Evolutionary conservation across 92 coral and sea anemone genomes (phyloP), one percentile per base, ranked within the genome.

Genomic region (Bergia puertoricense): DNA sequence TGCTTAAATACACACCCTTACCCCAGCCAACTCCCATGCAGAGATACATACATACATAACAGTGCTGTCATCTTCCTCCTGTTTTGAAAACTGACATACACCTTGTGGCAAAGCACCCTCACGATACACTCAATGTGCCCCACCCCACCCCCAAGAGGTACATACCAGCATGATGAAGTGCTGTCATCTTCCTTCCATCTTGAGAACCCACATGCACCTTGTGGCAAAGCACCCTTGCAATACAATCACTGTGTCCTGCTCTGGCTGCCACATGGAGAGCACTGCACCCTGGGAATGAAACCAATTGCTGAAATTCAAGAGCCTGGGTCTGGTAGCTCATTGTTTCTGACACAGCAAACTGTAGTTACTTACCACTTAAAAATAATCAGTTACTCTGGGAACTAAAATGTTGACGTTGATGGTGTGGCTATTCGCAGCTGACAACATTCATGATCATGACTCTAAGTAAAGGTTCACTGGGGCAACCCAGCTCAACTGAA

Each of bases 91-190:
- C 68, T 8, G 8, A 62, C 68, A 62, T 62, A 13, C 68, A 62
- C 68, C n/a, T 62, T 62, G 3, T 62, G 68, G 8, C 68, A 62
- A 2, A 62, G 68, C 15, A 62, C 68, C 8, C 68, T 62, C 8
- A 20, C 68, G 8, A 2, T 62, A 62, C 68, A 62, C 0, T 62
- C 46, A 51, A 3, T 51, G 59, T 51, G 59, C 59, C 59, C 15
- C 59, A 7, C 59, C 10, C 59, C 59, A 51, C 7, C 59, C 59
- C 59, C 15, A 5, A 3, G 9, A 51, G 59, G 18, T 75, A 44
- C 59, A 22, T 57, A 91, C 97, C 96, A 86, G 97, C 97, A 94
- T 94, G 96, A 91, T 96, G 98, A 43, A 96, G 88, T 22, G 97
- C 96, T 74, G 98, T 96, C 95, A 91, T 94, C 90, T 94, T 94